Evolutionary conservation across 2,797 vertebrate species (phyloP).

Genomic region (Hyperoplus immaculatus): DNA sequence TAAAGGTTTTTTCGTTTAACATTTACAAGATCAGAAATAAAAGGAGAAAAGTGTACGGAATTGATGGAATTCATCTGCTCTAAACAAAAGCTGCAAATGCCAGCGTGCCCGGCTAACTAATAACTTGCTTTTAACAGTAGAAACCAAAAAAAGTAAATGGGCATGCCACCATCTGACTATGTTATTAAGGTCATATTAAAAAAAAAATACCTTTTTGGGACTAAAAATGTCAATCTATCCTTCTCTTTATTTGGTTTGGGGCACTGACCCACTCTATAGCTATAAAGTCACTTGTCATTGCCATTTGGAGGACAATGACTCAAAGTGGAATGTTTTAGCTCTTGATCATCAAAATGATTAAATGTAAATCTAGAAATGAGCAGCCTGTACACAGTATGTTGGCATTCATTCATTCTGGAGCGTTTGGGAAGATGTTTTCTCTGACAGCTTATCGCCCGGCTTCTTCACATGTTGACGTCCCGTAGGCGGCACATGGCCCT

Average conservation of each 20-base stretch:
- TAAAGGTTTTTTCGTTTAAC: background rate
- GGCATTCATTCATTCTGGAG: background rate
- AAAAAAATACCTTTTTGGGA: no score
- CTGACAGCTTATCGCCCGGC: background rate
- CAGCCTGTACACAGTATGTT: background rate
- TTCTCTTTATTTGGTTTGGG: no score
- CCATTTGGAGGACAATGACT: background rate
- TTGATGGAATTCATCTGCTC: background rate
- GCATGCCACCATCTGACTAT: no score
- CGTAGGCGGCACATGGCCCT: conserved; percentile 15
- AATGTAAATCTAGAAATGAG: conserved; percentile 16
- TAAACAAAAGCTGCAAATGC: no score
- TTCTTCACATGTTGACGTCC: conserved; percentile 32
- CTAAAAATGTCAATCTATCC: no score
- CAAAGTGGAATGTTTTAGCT: background rate
- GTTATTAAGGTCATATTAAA: no score
- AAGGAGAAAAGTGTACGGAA: background rate
- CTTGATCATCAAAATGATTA: background rate
- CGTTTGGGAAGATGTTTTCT: background rate
- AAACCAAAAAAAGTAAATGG: no score
- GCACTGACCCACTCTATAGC: no score
- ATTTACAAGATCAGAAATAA: background rate
- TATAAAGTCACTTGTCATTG: background rate
- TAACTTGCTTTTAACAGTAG: no score
- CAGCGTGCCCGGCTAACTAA: no score